Evolutionary conservation across 30 jellyfish, hydroid and myxozoan genomes (phyloP), one percentile per base, ranked within the genome.

Genomic region (Cassiopea xamachana): DNA sequence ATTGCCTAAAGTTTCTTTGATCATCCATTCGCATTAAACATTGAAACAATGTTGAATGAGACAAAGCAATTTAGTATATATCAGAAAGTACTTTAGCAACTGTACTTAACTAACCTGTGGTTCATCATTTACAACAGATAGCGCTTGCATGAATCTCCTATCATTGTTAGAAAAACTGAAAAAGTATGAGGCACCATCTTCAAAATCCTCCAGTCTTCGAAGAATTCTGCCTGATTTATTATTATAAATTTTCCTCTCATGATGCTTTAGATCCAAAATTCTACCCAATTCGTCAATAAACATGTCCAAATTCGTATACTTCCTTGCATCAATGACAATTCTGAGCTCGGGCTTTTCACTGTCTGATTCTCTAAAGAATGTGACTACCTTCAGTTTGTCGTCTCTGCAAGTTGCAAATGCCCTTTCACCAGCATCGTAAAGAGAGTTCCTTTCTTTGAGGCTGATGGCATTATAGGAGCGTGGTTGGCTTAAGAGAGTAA

Each of bases 261-360:
- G 91, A 27, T 83, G 92, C 62, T 87, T 82, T 13, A 92, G 87
- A 73, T 79, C 81, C n/a, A 92, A 50, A 18, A 83, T 80, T 64
- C 91, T 88, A 50, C 94, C 50, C 46, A 92, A 71, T 55, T 87
- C 96, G 4, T 92, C 95, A 61, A 92, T 51, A 13, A 92, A 68
- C 43, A 70, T 55, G 19, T 77, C 84, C 46, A 92, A 15, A 59
- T 83, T 86, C 15, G 91, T 48, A 77, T 86, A 77, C 43, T 88
- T 87, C 51, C 83, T 49, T 17, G 92, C 77, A 51, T 91, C 91
- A 80, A 92, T 80, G 6, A 92, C 27, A 43, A 92, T 87, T 18
- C 98, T 62, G 45, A 92, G 84, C 45, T 82, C 98, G 0, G 98
- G 98, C 73, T 73, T 86, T 14, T 71, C 78, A 61, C 96, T 92